These are phyloP conservation scores for Clarias pachynema DNA, from an alignment of 2,797 vertebrate species.

Conservation along the genomic window DNA sequence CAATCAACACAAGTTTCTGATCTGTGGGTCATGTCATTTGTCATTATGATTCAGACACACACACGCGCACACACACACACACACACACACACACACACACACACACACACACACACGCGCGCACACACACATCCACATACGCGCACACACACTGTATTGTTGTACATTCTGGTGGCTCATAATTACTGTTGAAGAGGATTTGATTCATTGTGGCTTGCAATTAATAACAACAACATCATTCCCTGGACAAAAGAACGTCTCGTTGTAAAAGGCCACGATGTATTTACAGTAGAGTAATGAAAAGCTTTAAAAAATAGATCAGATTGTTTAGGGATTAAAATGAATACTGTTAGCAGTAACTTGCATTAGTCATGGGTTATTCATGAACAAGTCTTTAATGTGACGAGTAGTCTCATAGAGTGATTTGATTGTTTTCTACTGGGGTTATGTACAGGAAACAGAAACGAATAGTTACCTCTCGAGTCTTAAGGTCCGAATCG, in stretches of 20 bases:
- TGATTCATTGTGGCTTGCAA: neutral
- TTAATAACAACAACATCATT: conserved; percentile 25
- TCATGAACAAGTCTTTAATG: too few species aligned
- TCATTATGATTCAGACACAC: neutral
- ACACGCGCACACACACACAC: neutral
- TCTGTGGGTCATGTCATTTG: conserved; percentile 6
- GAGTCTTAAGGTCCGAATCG: too few species aligned
- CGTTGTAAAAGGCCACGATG: neutral
- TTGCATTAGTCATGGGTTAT: neutral
- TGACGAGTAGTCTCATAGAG: too few species aligned
- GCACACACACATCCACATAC: neutral
- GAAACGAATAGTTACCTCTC: too few species aligned
- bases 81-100: neutral
- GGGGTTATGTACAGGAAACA: too few species aligned
- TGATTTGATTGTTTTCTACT: too few species aligned
- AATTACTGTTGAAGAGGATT: conserved; percentile 16
- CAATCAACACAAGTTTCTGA: conserved; percentile 20
- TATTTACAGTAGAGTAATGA: conserved; percentile 18
- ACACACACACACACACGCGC: neutral
- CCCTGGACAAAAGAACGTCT: neutral
- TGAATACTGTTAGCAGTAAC: conserved; percentile 6
- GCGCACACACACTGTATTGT: neutral
- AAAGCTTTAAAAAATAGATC: neutral
- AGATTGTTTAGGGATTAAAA: conserved; percentile 25
- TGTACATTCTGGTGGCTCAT: conserved; percentile 22